Conservation (phyloP, 2,888 invertebrate genomes). For the Crepidodera aurea region DNA sequence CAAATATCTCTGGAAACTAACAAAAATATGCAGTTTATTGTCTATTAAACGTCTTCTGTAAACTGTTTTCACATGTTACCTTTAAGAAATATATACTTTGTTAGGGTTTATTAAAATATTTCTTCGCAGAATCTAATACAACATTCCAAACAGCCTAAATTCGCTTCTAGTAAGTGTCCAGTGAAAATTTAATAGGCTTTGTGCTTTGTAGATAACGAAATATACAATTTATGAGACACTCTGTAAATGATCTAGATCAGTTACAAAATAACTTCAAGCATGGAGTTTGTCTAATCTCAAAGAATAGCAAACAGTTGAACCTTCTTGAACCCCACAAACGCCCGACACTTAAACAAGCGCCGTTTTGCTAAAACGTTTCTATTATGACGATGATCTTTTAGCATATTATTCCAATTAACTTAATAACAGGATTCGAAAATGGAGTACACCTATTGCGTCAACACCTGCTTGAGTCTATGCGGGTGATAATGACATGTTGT, state of each 20-base stretch:
- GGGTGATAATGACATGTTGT: conserved; percentile 18
- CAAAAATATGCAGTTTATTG: too few relatives aligned
- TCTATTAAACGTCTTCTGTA: too few relatives aligned
- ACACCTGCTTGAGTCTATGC: conserved; percentile 21
- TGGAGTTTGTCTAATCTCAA: neutral
- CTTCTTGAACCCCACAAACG: conserved; percentile 19
- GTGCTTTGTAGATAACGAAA: too few relatives aligned
- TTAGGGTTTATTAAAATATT: too few relatives aligned
- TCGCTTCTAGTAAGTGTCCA: too few relatives aligned
- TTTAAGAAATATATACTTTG: too few relatives aligned
- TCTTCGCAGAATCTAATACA: too few relatives aligned
- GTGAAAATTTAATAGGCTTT: too few relatives aligned
- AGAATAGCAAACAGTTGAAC: conserved; percentile 10
- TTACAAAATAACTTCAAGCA: neutral
- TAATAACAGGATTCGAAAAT: conserved; percentile 15
- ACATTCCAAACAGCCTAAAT: too few relatives aligned
- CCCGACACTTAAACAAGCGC: neutral
- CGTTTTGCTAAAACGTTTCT: conserved; percentile 4
- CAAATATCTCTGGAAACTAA: too few relatives aligned
- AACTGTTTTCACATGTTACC: too few relatives aligned
- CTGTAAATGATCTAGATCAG: neutral
- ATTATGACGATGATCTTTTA: conserved; percentile 7
- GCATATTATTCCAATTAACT: conserved; percentile 18
- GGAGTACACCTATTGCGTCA: conserved; percentile 14
- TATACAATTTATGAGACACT: too few relatives aligned